Percentiles rank a stretch among this genome's conserved stretches.
These are phyloP conservation scores for Drosophila subsilvestris DNA, from an alignment of 2,888 invertebrate species.

Conservation along the genomic window DNA sequence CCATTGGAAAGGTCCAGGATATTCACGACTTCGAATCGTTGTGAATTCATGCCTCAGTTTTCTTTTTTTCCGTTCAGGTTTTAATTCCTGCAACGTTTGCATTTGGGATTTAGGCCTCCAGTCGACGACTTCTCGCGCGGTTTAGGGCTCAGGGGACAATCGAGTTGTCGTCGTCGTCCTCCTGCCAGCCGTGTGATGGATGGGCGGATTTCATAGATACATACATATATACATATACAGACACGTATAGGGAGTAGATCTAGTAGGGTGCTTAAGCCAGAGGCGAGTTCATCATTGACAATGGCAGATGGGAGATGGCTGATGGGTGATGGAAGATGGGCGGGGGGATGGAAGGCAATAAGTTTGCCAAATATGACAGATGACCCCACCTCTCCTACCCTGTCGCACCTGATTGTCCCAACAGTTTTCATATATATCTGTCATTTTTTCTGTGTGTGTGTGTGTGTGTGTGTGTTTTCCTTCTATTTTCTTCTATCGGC, in stretches of 20 bases:
- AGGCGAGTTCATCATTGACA: slow-evolving; percentile 3
- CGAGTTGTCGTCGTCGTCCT: slow-evolving; percentile 58
- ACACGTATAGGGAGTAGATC: neutral
- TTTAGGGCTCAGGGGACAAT: slow-evolving; percentile 45
- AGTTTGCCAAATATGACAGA: neutral
- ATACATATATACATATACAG: neutral
- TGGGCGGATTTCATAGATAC: slow-evolving; percentile 23
- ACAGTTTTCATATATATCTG: neutral
- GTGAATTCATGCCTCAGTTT: neutral
- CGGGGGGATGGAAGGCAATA: neutral
- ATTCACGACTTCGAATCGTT: neutral
- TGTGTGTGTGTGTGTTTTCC: neutral
- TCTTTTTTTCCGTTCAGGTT: slow-evolving; percentile 21
- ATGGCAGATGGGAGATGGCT: neutral
- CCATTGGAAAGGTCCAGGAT: neutral
- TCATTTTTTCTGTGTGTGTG: too few species aligned
- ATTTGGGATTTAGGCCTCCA: slow-evolving; percentile 64
- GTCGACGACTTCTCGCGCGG: slow-evolving; percentile 36
- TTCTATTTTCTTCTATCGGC: neutral
- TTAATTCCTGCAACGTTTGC: slow-evolving; percentile 70
- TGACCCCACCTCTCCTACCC: neutral
- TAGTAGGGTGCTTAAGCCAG: neutral
- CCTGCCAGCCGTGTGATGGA: slow-evolving; percentile 50
- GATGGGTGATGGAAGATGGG: neutral
- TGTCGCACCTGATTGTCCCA: neutral